Evolutionary conservation across 2,888 invertebrate genomes (phyloP), one percentile per base, ranked within the genome.

Genomic region (Nomada flava): DNA sequence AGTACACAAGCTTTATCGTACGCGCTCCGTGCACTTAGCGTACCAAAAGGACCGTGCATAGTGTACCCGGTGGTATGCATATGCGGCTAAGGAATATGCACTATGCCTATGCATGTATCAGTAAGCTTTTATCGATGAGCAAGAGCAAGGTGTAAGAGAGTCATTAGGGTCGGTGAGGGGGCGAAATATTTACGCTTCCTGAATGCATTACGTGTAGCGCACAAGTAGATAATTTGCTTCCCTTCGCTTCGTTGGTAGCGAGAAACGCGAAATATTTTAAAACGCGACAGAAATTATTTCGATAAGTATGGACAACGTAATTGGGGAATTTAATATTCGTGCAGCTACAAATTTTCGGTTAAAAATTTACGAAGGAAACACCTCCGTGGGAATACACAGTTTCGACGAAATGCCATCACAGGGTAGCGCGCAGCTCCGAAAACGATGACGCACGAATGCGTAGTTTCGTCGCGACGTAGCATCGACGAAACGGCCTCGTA

Each of bases 401-500:
- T 65, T 44, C 52, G 20, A 81, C 59, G 64, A 69, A 60, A 60
- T 55, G 44, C 62, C 63, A 70, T 50, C 53, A 47, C 36, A 60
- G 69, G 55, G 76, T 65, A 44, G 62, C 55, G 79, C 79, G 80
- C 80, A 75, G 80, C 80, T 82, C 71, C 82, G 57, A 72, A 72
- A 72, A 62, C 72, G 71, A 82, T 82, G 82, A 82, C 73, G 83
- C 82, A 82, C 72, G 82, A 73, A 73, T 69, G 82, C 76, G 76
- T 64, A 69, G 60, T 59, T 70, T 60, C 10, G 79, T 68, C 59
- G 59, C 57, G 63, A 26, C 2, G 9, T 50, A 36, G 15, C 50
- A 36, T 42, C 57, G 73, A 72, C 50, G 60, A 63, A 76, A 68
- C 53, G 47, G 50, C 36, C 47, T 67, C 71, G 47, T 23, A 59